phyloP scores from a whole-genome alignment of 1,140 invertebrate species.

The Listronotus oregonensis region DNA sequence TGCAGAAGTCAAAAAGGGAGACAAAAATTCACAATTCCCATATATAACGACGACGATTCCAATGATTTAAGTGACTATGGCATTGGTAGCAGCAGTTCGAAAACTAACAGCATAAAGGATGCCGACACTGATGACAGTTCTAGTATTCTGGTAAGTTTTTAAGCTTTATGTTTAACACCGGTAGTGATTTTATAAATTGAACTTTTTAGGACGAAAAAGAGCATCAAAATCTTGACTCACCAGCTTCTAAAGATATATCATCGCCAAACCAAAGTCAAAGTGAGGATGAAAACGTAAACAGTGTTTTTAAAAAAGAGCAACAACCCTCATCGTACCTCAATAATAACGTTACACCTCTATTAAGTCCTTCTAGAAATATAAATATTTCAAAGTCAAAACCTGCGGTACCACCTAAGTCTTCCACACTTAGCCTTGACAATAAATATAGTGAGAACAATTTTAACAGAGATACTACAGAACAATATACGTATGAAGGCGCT shows the following conservation, averaged over 20 bases:
- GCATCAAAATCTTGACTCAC: constrained; percentile 41
- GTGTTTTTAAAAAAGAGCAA: neutral
- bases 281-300: constrained; percentile 45
- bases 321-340: constrained; percentile 6
- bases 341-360: constrained; percentile 26
- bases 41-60: constrained; percentile 71
- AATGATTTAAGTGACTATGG: constrained; percentile 83
- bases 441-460: constrained; percentile 36
- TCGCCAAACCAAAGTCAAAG: constrained; percentile 49
- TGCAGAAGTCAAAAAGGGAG: constrained; percentile 57
- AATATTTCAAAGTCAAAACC: constrained; percentile 28
- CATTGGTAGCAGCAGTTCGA: constrained; percentile 76
- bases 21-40: constrained; percentile 61
- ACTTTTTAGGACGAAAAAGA: constrained; percentile 49
- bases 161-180: neutral
- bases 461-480: constrained; percentile 68
- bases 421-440: constrained; percentile 9
- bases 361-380: constrained; percentile 4
- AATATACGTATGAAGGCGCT: constrained; percentile 85
- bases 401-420: constrained; percentile 15
- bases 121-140: constrained; percentile 53
- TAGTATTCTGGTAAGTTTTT: constrained; percentile 49
- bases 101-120: constrained; percentile 67
- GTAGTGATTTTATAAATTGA: neutral
- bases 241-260: constrained; percentile 42